These are phyloP conservation scores for Eupithecia inturbata DNA, from an alignment of 2,888 invertebrate genomes.

Conservation along the genomic window DNA sequence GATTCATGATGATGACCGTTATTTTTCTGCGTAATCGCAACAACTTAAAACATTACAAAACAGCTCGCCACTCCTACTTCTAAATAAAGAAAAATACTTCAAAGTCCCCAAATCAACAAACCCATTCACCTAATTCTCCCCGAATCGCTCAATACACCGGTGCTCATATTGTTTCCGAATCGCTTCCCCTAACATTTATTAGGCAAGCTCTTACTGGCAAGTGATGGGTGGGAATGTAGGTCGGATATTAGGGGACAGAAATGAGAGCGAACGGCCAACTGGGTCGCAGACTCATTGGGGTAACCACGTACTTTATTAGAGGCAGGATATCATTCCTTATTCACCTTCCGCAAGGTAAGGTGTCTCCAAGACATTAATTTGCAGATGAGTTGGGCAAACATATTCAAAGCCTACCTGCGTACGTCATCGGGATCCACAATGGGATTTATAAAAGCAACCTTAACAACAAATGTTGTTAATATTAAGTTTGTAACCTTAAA, in stretches of 20 bases:
- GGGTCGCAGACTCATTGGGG: constrained; percentile 61
- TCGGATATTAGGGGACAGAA: constrained; percentile 78
- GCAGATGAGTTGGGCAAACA: neutral
- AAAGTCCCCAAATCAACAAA: constrained; percentile 20
- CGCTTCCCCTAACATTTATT: constrained; percentile 42
- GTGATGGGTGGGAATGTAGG: constrained; percentile 67
- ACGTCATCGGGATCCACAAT: neutral
- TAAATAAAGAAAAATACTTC: constrained; percentile 2
- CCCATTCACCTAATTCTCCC: constrained; percentile 27
- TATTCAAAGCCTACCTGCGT: neutral
- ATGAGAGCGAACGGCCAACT: constrained; percentile 68
- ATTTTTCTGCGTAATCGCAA: neutral
- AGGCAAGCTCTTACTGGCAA: constrained; percentile 57
- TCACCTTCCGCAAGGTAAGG: constrained; percentile 16
- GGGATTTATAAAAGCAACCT: neutral
- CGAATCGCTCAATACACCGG: constrained; percentile 25
- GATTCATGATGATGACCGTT: neutral
- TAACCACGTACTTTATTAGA: constrained; percentile 40
- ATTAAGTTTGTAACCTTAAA: neutral
- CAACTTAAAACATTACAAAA: neutral
- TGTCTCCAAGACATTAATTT: neutral
- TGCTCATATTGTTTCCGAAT: constrained; percentile 33
- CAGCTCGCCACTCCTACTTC: neutral
- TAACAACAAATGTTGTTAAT: neutral
- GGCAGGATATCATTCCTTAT: constrained; percentile 25